phyloP scores from a whole-genome alignment of 2,113 vertebrate species.

The Microcebus jonahi region DNA sequence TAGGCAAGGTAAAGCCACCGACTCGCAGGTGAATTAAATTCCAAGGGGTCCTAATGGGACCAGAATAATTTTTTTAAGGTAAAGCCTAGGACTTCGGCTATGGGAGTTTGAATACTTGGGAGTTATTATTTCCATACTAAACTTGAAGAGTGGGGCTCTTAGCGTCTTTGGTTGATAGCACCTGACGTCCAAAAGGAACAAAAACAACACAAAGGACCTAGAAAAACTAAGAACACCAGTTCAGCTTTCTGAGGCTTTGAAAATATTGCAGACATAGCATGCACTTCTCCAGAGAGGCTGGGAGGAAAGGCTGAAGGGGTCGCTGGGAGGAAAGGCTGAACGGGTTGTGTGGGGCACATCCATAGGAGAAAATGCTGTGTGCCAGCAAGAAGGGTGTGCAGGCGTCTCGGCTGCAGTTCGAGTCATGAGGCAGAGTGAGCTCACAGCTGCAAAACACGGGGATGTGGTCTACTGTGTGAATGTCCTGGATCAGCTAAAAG shows the following conservation, averaged over 20 bases:
- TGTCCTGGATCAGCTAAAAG: constrained; percentile 24
- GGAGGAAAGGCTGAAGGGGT: too few species aligned
- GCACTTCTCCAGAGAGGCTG: background rate
- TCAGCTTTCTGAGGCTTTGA: background rate
- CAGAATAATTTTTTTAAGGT: background rate
- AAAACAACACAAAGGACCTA: background rate
- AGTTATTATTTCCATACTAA: background rate
- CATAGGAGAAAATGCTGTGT: background rate
- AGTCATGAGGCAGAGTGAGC: constrained; percentile 21
- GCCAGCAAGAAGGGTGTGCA: background rate
- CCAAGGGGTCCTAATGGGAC: background rate
- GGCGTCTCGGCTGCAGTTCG: constrained; percentile 13
- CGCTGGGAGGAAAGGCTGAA: background rate
- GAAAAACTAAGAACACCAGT: background rate
- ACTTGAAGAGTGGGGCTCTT: background rate
- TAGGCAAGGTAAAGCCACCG: background rate
- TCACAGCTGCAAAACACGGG: constrained; percentile 43
- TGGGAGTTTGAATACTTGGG: background rate
- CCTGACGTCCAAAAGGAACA: background rate
- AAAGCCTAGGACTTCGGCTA: background rate
- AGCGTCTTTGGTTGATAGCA: background rate
- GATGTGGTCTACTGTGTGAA: constrained; percentile 46
- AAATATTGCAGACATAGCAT: background rate
- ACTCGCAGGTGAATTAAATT: background rate
- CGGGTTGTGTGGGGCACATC: background rate